Evolutionary conservation across 35 echinoderm and acorn worm species (phyloP), one percentile per base, ranked within the genome.

Genomic region (Nesometra sesokonis): DNA sequence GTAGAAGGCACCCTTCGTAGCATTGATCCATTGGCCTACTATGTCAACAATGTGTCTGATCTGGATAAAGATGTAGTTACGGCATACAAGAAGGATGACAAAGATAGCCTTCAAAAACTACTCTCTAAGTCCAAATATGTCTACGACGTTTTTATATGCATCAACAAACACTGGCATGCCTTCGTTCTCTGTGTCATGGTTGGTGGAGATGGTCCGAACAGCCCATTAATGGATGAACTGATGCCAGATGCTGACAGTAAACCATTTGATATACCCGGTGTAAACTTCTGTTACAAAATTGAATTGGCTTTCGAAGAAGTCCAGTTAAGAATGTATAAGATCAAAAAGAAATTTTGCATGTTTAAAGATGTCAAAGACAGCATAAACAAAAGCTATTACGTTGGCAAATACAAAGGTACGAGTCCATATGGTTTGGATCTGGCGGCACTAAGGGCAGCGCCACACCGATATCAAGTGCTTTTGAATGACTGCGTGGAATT

Each of bases 401-500:
- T 91, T 17, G 46, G 79, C 13, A 79, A 36, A 80, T 91, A 82
- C 47, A 91, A 85, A 35, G 84, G 79, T 17, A 82, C 76, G 29
- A 52, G 84, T 43, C 33, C 78, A 21, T 47, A 57, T 17, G 89
- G 78, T 17, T 30, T 91, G 15, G 77, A 91, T 80, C 38, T 91
- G 17, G 85, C 90, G 31, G 57, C 80, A 15, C 84, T 86, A 30
- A 76, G 86, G 31, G 85, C 90, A 29, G 40, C 85, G 9, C 86
- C 85, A 0, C 85, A 84, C 21, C 85, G 84, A 17, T 91, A 87
- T 30, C 57, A 52, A 17, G 85, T 87, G 15, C 84, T 91, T 27
- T 79, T 87, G 79, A 79, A 91, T 21, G 90, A 91, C 76, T 91
- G 90, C 67, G 90, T 91, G 17, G 90, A 91, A 57, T 91, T 91